phyloP scores from a whole-genome alignment of 2,113 vertebrate genomes.

The Archocentrus centrarchus region DNA sequence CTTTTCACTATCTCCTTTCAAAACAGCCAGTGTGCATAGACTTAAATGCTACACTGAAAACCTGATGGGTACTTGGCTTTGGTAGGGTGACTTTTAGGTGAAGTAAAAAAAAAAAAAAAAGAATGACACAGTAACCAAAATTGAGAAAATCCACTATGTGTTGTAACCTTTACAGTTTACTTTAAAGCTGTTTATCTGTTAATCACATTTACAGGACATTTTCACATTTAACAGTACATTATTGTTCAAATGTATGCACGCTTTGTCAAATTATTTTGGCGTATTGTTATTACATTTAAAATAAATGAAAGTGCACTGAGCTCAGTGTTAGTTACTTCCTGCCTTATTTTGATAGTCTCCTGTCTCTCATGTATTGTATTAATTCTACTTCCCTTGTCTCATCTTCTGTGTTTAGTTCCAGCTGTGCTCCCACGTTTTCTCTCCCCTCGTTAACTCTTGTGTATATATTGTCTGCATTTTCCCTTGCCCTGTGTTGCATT shows the following conservation, averaged over 20 bases:
- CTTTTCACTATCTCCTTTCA: constrained; percentile 33
- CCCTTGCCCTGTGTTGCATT: no score
- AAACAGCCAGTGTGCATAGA: not conserved
- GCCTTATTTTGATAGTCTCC: no score
- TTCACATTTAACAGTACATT: not conserved
- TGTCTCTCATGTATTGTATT: no score
- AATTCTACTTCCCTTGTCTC: no score
- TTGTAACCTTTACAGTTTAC: not conserved
- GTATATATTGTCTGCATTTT: no score
- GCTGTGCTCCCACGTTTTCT: no score
- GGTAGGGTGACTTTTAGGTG: not conserved
- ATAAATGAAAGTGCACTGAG: not conserved
- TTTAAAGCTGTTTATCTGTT: not conserved
- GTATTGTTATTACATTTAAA: not conserved
- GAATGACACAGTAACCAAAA: not conserved
- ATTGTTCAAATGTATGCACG: not conserved
- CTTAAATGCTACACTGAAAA: not conserved
- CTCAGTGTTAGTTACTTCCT: no score
- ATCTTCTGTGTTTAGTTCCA: no score
- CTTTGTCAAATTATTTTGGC: not conserved
- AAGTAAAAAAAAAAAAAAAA: not conserved
- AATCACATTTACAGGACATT: not conserved
- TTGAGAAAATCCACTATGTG: constrained; percentile 5
- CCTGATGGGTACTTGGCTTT: constrained; percentile 13
- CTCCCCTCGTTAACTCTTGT: no score